phyloP scores from a whole-genome alignment of 2,113 vertebrate species.

The Chaenogobius annularis region DNA sequence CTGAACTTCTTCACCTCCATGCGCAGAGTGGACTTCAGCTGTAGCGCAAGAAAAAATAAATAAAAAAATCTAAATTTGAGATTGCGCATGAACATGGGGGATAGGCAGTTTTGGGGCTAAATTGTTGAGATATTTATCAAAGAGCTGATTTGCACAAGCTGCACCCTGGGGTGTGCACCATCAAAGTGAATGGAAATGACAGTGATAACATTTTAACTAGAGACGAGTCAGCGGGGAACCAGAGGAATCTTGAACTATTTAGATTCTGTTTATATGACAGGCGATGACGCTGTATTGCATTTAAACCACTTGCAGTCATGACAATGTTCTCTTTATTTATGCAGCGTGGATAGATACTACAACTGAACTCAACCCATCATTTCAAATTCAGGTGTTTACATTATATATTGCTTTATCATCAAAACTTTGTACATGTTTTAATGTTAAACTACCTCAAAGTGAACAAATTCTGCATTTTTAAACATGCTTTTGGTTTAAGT shows the following conservation, averaged over 20 bases:
- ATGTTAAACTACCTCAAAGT: no score
- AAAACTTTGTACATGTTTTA: no score
- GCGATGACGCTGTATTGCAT: background rate
- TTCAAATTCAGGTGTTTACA: no score
- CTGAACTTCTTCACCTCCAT: conserved; percentile 70
- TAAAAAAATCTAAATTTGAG: background rate
- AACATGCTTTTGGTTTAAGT: no score
- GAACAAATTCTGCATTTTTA: no score
- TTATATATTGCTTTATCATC: no score
- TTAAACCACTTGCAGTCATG: background rate
- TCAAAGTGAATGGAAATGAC: conserved; percentile 17
- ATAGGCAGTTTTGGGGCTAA: conserved; percentile 14
- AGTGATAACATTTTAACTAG: conserved; percentile 7
- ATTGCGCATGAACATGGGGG: background rate
- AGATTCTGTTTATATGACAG: conserved; percentile 8
- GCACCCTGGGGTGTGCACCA: conserved; percentile 20
- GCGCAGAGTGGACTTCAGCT: conserved; percentile 82
- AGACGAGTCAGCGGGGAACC: background rate
- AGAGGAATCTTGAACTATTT: background rate
- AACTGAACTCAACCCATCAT: no score
- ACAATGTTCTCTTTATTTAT: background rate
- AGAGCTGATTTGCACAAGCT: conserved; percentile 20
- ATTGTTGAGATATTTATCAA: conserved; percentile 22
- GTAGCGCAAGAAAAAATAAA: conserved; percentile 5
- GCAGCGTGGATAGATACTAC: no score